Base-by-base conservation (phyloP, 1,140 invertebrate species). In the Anthonomus grandis region DNA sequence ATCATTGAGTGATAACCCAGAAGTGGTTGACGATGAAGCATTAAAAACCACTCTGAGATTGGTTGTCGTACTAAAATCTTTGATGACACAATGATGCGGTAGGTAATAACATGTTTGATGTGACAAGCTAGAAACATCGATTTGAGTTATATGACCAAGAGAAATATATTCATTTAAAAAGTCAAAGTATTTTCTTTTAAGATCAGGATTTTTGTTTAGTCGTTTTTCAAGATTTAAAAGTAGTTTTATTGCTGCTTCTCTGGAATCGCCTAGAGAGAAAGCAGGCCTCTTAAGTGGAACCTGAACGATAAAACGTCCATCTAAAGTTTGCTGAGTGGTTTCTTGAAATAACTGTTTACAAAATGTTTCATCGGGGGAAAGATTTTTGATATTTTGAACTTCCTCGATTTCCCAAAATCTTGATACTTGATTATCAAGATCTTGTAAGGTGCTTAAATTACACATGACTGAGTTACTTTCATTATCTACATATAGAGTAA, bases 101-200 rank as follows among this genome's bases (percentile, higher is more conserved):
- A 76, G 25, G 52, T 73, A 71, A 64, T 52, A 52, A 31, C 25
- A 23, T 59, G 13, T 45, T 17, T 39, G 46, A 10, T 45, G n/a
- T 51, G 31, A 42, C 22, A 13, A 36, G 27, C 8, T 45, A 19
- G 57, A 13, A 22, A 22, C 42, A 45, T n/a, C n/a, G n/a, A n/a
- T n/a, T n/a, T n/a, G n/a, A n/a, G n/a, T n/a, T n/a, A n/a, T 45
- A 22, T 45, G 42, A 12, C 42, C 42, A 22, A 45, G 24, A 45
- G 1, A 10, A 6, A 45, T 21, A 22, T 75, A 76, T 58, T 75
- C 73, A 21, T 67, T 24, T 23, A 76, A 69, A 46, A 74, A 71
- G 49, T 66, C 27, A 5, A 27, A 21, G 54, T 74, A 70, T 19
- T 44, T 4, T 19, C 38, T 6, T 45, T 68, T 64, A 15, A 72